These are phyloP conservation scores for Protomyctophum bolini DNA, from an alignment of 2,113 vertebrate genomes.

Conservation along the genomic window DNA sequence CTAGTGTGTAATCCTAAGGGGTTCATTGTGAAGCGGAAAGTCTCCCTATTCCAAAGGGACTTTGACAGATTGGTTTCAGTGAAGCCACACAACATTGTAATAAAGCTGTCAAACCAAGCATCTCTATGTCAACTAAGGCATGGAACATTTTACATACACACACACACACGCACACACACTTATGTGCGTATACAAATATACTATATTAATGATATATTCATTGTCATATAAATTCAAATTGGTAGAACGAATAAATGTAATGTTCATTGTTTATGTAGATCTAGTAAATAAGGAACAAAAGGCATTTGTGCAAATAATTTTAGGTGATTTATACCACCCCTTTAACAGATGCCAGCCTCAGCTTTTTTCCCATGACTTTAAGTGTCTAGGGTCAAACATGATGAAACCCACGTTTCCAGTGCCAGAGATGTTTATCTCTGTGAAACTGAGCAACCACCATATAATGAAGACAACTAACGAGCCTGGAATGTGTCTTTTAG, in stretches of 20 bases:
- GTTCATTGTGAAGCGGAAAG: conserved; percentile 37
- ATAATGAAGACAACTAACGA: conserved; percentile 11
- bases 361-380: not conserved
- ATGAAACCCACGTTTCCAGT: conserved; percentile 27
- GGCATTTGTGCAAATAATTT: no score
- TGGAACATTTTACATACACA: not conserved
- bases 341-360: not conserved
- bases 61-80: conserved; percentile 27
- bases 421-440: conserved; percentile 45
- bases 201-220: not conserved
- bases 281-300: no score
- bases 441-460: conserved; percentile 26
- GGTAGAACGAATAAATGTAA: no score
- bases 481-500: conserved; percentile 47
- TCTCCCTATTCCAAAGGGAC: not conserved
- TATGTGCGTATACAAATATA: not conserved
- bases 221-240: not conserved
- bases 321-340: not conserved
- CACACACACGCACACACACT: no score
- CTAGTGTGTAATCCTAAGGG: conserved; percentile 7
- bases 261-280: no score
- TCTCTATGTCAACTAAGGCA: not conserved
- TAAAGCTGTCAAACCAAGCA: conserved; percentile 8
- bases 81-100: conserved; percentile 5
- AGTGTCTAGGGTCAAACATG: conserved; percentile 31